Evolutionary conservation across 2,113 vertebrate species (phyloP).

Genomic region (Hucho hucho): DNA sequence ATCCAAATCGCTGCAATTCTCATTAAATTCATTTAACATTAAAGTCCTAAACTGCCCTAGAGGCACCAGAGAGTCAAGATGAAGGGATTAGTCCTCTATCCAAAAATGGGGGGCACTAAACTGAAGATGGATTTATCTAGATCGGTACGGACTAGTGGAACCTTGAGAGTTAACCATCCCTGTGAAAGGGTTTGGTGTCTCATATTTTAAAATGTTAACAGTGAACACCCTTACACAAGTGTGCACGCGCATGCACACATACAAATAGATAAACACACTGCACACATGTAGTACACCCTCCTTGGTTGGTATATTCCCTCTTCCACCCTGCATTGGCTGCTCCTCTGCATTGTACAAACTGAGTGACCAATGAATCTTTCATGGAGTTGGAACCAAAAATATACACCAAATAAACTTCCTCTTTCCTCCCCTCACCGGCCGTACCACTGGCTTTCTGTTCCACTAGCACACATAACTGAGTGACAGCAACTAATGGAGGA

Average conservation of each 20-base stretch:
- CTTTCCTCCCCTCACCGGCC: constrained; percentile 19
- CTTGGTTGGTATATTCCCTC: background rate
- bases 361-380: constrained; percentile 64
- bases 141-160: too few relatives aligned
- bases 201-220: background rate
- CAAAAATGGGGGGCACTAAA: too few relatives aligned
- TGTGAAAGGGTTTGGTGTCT: too few relatives aligned
- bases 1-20: too few relatives aligned
- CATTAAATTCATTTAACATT: too few relatives aligned
- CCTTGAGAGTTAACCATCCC: too few relatives aligned
- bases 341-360: constrained; percentile 48
- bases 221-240: constrained; percentile 1
- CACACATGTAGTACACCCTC: constrained; percentile 18
- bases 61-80: too few relatives aligned
- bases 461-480: constrained; percentile 18
- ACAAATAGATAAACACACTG: constrained; percentile 17
- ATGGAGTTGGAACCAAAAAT: constrained; percentile 64
- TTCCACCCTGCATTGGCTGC: background rate
- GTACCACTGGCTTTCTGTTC: constrained; percentile 6
- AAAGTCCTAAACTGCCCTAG: too few relatives aligned
- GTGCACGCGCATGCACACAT: background rate
- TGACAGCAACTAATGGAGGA: constrained; percentile 21
- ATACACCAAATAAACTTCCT: constrained; percentile 54
- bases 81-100: too few relatives aligned
- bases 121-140: too few relatives aligned